Percentiles rank a stretch among this genome's conserved stretches.
Conservation (phyloP, 2,888 invertebrate species). For the Scaptodrosophila latifasciaeformis region DNA sequence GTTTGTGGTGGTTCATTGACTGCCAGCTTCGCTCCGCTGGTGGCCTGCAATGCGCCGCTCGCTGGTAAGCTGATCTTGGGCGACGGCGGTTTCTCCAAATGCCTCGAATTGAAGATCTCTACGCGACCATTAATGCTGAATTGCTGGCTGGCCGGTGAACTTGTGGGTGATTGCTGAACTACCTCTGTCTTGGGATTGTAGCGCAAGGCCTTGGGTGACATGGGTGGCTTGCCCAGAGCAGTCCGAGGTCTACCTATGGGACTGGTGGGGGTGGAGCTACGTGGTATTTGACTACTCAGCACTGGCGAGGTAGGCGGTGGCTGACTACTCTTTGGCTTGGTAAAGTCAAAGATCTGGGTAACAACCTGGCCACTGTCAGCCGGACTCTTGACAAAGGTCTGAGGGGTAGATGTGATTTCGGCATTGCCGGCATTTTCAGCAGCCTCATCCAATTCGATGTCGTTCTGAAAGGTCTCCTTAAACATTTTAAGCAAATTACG, state of each 20-base stretch:
- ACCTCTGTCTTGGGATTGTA: slow-evolving; percentile 11
- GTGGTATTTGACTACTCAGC: too few relatives aligned
- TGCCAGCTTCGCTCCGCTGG: slow-evolving; percentile 26
- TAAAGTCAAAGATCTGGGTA: slow-evolving; percentile 56
- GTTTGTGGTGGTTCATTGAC: slow-evolving; percentile 28
- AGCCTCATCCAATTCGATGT: slow-evolving; percentile 61
- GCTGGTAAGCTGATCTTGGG: slow-evolving; percentile 49
- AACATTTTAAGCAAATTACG: slow-evolving; percentile 72
- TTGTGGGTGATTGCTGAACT: slow-evolving; percentile 25
- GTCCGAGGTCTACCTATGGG: slow-evolving; percentile 41
- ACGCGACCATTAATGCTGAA: slow-evolving; percentile 71
- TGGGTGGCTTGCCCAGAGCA: slow-evolving; percentile 61
- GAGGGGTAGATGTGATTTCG: neutral
- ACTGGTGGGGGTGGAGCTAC: slow-evolving; percentile 9
- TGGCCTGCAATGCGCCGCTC: slow-evolving; percentile 21
- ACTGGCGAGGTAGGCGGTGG: slow-evolving; percentile 4
- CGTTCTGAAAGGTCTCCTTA: slow-evolving; percentile 71
- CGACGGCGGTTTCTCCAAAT: slow-evolving; percentile 58
- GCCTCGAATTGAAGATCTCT: slow-evolving; percentile 72
- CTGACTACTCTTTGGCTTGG: slow-evolving; percentile 22
- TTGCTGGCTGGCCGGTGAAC: slow-evolving; percentile 48
- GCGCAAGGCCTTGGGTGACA: slow-evolving; percentile 50
- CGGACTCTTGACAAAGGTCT: too few relatives aligned
- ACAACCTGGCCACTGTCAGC: slow-evolving; percentile 14
- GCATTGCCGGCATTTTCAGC: slow-evolving; percentile 16